Conservation (phyloP, 2,888 invertebrate species). For the Notodonta ziczac region DNA sequence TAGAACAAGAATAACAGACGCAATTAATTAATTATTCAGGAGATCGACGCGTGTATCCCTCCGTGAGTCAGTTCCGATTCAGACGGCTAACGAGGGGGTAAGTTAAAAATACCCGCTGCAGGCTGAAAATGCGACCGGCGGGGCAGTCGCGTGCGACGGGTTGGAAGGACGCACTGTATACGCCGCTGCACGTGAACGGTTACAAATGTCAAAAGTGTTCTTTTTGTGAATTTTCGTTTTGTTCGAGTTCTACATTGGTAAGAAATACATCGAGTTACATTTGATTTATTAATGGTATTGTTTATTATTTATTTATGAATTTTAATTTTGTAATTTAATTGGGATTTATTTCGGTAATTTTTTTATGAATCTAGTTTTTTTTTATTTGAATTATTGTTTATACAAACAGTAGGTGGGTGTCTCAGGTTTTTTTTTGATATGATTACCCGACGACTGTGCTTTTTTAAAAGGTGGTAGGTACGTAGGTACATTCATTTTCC, state of each 20-base stretch:
- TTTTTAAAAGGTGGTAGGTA: too few relatives aligned
- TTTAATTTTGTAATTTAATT: too few relatives aligned
- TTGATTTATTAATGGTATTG: neutral
- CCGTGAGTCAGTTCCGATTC: slow-evolving; percentile 48
- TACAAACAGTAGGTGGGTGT: too few relatives aligned
- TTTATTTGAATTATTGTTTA: too few relatives aligned
- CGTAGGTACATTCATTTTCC: too few relatives aligned
- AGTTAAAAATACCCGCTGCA: slow-evolving; percentile 67
- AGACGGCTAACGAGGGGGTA: slow-evolving; percentile 64
- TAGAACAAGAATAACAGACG: slow-evolving; percentile 38
- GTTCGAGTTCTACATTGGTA: neutral
- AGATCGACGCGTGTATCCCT: slow-evolving; percentile 41
- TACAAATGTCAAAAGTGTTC: slow-evolving; percentile 3
- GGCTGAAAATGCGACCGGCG: slow-evolving; percentile 43
- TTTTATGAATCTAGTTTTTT: too few relatives aligned
- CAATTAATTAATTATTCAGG: slow-evolving; percentile 42
- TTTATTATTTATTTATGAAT: too few relatives aligned
- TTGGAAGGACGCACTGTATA: slow-evolving; percentile 27
- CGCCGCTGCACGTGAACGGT: slow-evolving; percentile 17
- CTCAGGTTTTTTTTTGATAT: too few relatives aligned
- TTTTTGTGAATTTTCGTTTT: neutral
- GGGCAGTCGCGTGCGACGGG: slow-evolving; percentile 54
- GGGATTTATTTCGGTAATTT: too few relatives aligned
- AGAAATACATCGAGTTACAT: neutral
- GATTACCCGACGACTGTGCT: too few relatives aligned